phyloP scores from a whole-genome alignment of 2,113 vertebrate species.

The Myotis yumanensis region DNA sequence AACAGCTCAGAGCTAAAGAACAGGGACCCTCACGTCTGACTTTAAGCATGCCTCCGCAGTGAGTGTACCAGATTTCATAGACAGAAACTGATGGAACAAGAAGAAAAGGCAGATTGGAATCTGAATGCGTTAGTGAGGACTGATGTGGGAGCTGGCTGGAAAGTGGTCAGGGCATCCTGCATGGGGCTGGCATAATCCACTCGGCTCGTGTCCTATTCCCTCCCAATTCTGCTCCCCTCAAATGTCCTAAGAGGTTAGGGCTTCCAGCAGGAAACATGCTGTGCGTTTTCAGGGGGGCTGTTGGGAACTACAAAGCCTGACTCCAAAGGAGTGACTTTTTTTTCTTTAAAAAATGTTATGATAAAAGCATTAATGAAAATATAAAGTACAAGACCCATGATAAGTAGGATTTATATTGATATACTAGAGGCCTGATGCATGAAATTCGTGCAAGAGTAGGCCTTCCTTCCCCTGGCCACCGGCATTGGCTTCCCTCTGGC shows the following conservation, averaged over 20 bases:
- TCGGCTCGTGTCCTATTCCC: background rate
- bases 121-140: background rate
- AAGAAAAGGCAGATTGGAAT: conserved; percentile 30
- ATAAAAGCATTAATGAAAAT: background rate
- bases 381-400: background rate
- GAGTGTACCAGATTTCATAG: background rate
- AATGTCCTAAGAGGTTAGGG: background rate
- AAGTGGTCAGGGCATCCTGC: background rate
- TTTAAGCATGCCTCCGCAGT: background rate
- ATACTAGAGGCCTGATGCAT: too few relatives aligned
- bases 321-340: background rate
- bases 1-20: background rate
- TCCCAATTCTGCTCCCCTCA: background rate
- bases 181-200: background rate
- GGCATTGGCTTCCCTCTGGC: too few relatives aligned
- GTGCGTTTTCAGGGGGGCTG: background rate
- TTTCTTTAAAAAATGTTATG: background rate
- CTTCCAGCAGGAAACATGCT: background rate
- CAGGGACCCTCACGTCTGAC: background rate
- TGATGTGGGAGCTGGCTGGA: background rate
- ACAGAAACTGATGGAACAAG: background rate
- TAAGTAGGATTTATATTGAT: background rate
- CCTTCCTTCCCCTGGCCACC: too few relatives aligned
- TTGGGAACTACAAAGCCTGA: background rate
- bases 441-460: too few relatives aligned